Percentiles rank a stretch among this genome's conserved stretches.
These are phyloP conservation scores for Ibidorhyncha struthersii DNA, from an alignment of 2,113 vertebrate genomes.

Conservation along the genomic window DNA sequence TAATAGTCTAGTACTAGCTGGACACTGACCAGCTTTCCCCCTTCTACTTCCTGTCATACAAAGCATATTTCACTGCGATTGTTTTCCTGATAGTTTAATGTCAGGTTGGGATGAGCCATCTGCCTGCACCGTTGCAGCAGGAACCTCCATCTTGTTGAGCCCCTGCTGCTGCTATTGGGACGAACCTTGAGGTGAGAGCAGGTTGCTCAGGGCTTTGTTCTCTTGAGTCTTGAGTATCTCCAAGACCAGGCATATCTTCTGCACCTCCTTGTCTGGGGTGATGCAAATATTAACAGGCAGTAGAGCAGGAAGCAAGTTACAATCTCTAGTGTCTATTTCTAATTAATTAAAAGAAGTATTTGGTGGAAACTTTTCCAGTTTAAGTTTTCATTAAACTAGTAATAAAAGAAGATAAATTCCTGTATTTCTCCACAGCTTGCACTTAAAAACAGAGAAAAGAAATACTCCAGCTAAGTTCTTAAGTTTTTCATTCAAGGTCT, in stretches of 20 bases:
- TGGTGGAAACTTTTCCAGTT: background rate
- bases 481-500: background rate
- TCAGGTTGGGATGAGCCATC: background rate
- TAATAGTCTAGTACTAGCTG: background rate
- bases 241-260: background rate
- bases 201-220: background rate
- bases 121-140: rapidly evolving
- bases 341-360: background rate
- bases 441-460: background rate
- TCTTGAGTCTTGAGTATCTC: background rate
- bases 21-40: background rate
- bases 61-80: rapidly evolving
- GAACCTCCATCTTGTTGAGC: background rate
- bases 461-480: background rate
- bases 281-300: background rate
- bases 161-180: background rate
- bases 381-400: background rate
- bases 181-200: background rate
- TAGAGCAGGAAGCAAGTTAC: background rate
- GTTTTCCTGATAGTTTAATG: background rate
- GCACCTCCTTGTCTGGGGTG: background rate
- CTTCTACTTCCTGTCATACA: rapidly evolving
- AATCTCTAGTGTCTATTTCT: background rate
- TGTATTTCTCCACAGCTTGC: background rate
- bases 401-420: background rate